Base-by-base conservation (phyloP, 1,140 invertebrate genomes). In the Augochlora pura region DNA sequence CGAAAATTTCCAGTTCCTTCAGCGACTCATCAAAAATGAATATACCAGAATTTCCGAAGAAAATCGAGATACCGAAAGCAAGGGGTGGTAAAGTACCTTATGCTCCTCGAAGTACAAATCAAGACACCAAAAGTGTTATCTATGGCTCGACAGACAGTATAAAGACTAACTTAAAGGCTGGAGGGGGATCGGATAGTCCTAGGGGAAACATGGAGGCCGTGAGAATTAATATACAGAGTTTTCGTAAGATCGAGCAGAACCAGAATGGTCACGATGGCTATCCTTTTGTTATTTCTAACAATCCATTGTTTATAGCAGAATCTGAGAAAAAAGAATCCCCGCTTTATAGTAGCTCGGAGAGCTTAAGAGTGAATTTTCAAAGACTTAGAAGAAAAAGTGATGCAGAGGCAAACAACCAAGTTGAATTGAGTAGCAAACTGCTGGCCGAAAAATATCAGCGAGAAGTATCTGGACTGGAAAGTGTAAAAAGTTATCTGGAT, bases 401-500 rank as follows among this genome's bases (percentile, higher is more conserved):
- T 25, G 89, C 85, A 0, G 91, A 92, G 32, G 68, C 83, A 1
- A 90, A 89, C 18, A 90, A 87, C 63, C 89, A 85, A 39, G 75
- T 86, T 0, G 89, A 91, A 23, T 21, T 92, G 7, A 89, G 84
- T 18, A 89, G 88, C 18, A 92, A 92, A 57, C 80, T 92, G 0
- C 68, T 91, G 0, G 88, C 89, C 0, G 91, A 92, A 21, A 93
- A 93, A 57, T 93, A 91, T 63, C 91, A 92, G 32, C 84, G 90
- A 8, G 91, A 93, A 25, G 84, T 92, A 0, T 88, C 90, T 0
- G 91, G 88, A 0, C 65, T 93, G 25, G 91, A 93, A 54, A 92
- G 88, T 27, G 91, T 93, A 0, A 93, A 93, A n/a, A 92, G 89
- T 80, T 93, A 91, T 46, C 76, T 92, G 14, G 91, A 93, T 10